Evolutionary conservation across 2,113 vertebrate species (phyloP).

Genomic region (Neotoma lepida): DNA sequence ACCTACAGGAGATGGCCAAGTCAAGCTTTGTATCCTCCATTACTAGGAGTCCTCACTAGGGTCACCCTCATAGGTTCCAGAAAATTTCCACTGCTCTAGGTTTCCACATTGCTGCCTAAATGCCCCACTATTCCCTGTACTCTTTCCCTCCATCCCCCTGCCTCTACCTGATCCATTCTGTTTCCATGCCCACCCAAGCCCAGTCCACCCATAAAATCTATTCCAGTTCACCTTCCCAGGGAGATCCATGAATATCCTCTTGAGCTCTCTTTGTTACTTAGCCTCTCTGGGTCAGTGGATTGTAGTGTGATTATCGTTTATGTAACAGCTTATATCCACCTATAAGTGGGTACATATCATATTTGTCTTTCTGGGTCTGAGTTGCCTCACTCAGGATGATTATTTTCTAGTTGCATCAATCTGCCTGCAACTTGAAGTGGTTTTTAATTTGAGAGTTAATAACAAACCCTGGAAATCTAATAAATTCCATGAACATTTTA

Average conservation of each 20-base stretch:
- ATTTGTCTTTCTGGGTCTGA: neutral
- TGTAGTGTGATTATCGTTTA: neutral
- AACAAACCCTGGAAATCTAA: neutral
- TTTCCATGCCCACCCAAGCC: neutral
- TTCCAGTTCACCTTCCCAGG: neutral
- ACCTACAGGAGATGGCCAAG: neutral
- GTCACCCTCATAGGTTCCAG: neutral
- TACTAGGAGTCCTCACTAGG: neutral
- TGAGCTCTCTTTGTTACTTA: neutral
- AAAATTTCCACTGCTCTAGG: neutral
- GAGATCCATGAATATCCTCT: neutral
- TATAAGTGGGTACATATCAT: neutral
- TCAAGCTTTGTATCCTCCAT: neutral
- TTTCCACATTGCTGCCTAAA: neutral
- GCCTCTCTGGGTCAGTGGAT: neutral
- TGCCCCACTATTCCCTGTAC: neutral
- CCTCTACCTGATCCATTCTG: accelerated
- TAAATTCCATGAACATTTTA: slow-evolving; percentile 15
- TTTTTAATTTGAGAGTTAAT: neutral
- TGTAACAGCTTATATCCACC: neutral
- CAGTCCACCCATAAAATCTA: neutral
- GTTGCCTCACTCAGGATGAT: neutral
- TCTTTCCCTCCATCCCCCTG: neutral
- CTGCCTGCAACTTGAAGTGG: neutral
- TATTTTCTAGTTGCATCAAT: neutral